Evolutionary conservation across 2,888 invertebrate genomes (phyloP).

Genomic region (Tubulanus polymorphus): DNA sequence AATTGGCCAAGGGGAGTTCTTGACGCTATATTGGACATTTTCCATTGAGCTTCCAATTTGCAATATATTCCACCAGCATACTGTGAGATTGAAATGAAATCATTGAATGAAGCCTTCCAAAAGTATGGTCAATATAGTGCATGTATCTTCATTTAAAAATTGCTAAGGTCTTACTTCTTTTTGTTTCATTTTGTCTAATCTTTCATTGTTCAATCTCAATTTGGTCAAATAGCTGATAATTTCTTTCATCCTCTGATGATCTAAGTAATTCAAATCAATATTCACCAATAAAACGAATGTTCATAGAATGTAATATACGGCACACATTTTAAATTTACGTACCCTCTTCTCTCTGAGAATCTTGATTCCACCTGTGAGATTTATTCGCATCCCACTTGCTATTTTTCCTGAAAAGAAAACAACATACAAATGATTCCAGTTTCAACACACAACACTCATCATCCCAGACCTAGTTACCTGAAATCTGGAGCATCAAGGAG

Average conservation of each 20-base stretch:
- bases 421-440: too few relatives aligned
- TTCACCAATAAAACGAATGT: not conserved
- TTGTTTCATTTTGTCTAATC: constrained; percentile 42
- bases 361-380: constrained; percentile 52
- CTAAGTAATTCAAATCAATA: constrained; percentile 26
- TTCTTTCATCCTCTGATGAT: constrained; percentile 48
- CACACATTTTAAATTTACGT: not conserved
- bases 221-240: constrained; percentile 47
- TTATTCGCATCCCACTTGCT: constrained; percentile 50
- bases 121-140: too few relatives aligned
- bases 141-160: too few relatives aligned
- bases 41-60: constrained; percentile 48
- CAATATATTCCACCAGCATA: constrained; percentile 47
- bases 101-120: too few relatives aligned
- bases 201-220: constrained; percentile 39
- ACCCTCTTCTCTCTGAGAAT: constrained; percentile 54
- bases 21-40: constrained; percentile 18
- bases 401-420: constrained; percentile 31
- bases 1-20: too few relatives aligned
- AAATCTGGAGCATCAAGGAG: constrained; percentile 51
- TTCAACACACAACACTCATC: not conserved
- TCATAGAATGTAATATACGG: not conserved
- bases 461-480: constrained; percentile 28
- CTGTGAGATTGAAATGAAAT: constrained; percentile 26
- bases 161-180: constrained; percentile 50